Evolutionary conservation across 2,888 invertebrate species (phyloP).

Genomic region (Megastigmus dorsalis): DNA sequence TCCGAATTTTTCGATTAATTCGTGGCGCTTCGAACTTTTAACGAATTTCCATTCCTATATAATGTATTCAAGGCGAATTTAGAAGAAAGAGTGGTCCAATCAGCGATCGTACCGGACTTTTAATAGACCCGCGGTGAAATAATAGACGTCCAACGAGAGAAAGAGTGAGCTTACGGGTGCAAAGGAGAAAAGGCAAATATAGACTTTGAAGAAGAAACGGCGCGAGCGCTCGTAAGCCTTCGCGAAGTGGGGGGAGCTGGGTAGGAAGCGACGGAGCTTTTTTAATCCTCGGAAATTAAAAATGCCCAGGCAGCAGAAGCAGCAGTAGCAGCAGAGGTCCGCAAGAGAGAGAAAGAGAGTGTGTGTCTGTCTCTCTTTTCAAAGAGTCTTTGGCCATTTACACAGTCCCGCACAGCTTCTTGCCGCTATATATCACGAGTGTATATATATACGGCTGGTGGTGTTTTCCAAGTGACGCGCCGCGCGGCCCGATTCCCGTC

Average conservation of each 20-base stretch:
- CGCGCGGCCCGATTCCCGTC: too few relatives aligned
- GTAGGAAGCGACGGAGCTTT: neutral
- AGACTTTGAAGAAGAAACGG: slow-evolving; percentile 46
- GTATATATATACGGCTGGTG: slow-evolving; percentile 15
- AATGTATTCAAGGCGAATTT: too few relatives aligned
- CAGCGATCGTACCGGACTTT: neutral
- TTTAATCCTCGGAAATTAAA: slow-evolving; percentile 73
- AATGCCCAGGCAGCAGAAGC: slow-evolving; percentile 63
- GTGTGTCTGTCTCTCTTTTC: slow-evolving; percentile 57
- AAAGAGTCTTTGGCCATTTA: too few relatives aligned
- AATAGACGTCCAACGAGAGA: neutral
- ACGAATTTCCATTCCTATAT: too few relatives aligned
- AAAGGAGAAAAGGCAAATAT: slow-evolving; percentile 45
- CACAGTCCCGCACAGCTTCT: too few relatives aligned
- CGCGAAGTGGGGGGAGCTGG: too few relatives aligned
- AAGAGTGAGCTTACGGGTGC: slow-evolving; percentile 5
- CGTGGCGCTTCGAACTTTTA: too few relatives aligned
- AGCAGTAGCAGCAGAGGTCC: slow-evolving; percentile 33
- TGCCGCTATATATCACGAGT: slow-evolving; percentile 24
- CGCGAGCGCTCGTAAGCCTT: slow-evolving; percentile 12
- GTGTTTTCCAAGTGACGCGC: too few relatives aligned
- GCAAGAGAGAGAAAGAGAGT: too few relatives aligned
- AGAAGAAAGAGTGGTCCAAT: neutral
- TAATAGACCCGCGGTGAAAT: neutral
- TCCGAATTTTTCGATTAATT: too few relatives aligned